Evolutionary conservation across 2,888 invertebrate genomes (phyloP).

Genomic region (Prostheceraeus crozeri): DNA sequence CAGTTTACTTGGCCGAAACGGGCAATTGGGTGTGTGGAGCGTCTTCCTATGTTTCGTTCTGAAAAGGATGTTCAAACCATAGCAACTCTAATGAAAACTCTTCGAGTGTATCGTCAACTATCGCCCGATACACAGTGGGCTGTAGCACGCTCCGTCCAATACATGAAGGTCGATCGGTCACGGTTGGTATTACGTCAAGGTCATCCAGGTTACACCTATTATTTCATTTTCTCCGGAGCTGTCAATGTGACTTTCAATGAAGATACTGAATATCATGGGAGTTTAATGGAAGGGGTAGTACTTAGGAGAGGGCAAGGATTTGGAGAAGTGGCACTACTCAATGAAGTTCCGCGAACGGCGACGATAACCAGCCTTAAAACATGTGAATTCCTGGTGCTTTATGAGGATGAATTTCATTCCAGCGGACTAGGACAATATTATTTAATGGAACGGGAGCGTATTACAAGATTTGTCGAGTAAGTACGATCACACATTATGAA

Average conservation of each 20-base stretch:
- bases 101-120: background rate
- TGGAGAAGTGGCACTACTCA: constrained; percentile 14
- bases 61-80: background rate
- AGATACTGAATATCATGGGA: too few relatives aligned
- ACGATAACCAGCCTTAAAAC: constrained; percentile 1
- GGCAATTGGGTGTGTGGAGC: background rate
- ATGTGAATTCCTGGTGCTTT: constrained; percentile 7
- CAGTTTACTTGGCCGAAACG: constrained; percentile 7
- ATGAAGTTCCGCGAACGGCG: background rate
- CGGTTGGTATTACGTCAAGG: constrained; percentile 46
- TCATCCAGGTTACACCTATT: constrained; percentile 46
- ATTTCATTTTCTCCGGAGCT: constrained; percentile 46
- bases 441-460: background rate
- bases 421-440: constrained; percentile 17
- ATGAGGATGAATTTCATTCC: constrained; percentile 18
- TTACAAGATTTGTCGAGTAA: background rate
- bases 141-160: background rate
- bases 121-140: background rate
- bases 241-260: constrained; percentile 44
- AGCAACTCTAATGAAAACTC: background rate
- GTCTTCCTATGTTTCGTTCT: background rate
- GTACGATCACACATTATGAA: too few relatives aligned
- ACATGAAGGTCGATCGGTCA: constrained; percentile 42
- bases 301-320: background rate
- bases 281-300: constrained; percentile 19